Evolutionary conservation across 1,140 invertebrate genomes (phyloP).

Genomic region (Diachasmimorpha longicaudata): DNA sequence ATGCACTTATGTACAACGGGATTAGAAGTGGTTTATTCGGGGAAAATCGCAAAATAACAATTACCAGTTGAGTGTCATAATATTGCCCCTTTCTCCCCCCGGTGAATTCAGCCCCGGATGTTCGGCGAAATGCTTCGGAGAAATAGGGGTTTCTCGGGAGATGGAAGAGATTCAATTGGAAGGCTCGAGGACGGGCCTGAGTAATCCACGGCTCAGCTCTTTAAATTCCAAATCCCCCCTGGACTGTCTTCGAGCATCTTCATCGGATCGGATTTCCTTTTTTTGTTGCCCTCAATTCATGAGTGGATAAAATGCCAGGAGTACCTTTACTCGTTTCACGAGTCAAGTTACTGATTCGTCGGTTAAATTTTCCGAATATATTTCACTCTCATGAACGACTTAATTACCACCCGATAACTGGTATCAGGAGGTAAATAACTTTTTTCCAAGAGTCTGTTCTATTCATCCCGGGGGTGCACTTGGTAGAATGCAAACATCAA

Average conservation of each 20-base stretch:
- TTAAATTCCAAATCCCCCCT: constrained; percentile 30
- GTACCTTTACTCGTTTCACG: background rate
- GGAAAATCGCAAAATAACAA: background rate
- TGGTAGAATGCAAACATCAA: background rate
- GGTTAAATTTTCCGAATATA: background rate
- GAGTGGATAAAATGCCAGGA: background rate
- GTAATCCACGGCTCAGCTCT: constrained; percentile 40
- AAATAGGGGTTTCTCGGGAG: background rate
- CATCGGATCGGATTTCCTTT: background rate
- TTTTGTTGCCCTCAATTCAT: background rate
- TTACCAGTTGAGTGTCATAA: background rate
- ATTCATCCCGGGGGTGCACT: background rate
- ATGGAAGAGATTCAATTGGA: background rate
- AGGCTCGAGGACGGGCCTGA: constrained; percentile 22
- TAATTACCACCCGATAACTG: background rate
- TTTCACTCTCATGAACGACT: background rate
- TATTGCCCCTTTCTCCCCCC: too few relatives aligned
- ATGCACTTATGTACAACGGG: background rate
- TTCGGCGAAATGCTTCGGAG: background rate
- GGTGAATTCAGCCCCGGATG: background rate
- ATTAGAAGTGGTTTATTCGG: background rate
- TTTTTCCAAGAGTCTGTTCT: background rate
- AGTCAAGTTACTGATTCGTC: background rate
- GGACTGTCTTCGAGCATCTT: constrained; percentile 1
- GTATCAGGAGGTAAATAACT: constrained; percentile 2